Base-by-base conservation (phyloP, 2,888 invertebrate genomes). In the Mythimna loreyi region DNA sequence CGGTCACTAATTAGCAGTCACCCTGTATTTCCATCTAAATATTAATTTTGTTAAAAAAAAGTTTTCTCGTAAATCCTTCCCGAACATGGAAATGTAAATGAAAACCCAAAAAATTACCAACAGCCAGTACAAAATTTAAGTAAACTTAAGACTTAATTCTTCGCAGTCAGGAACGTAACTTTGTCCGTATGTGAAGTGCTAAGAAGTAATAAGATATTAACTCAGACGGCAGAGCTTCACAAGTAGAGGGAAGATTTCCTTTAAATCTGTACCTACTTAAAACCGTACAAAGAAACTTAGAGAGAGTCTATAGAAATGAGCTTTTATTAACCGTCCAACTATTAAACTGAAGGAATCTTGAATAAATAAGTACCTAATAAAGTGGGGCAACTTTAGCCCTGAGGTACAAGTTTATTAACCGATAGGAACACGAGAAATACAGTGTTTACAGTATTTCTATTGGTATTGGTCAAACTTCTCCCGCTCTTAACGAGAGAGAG, bases 171-270 rank as follows among this genome's bases (percentile, higher is more conserved):
- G 61, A 56, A 30, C 61, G 23, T 49, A 80, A 75, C 57, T 75
- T 75, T 33, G 21, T 40, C n/a, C 60, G 57, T 67, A 25, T 74
- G 79, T 73, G 28, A 73, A 79, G 66, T 74, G 47, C 47, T 74
- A 57, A 65, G 52, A 74, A 65, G 74, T 75, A 78, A 74, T 63
- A 79, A 78, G 74, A 75, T 64, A 79, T 74, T 73, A 74, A 78
- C 74, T 73, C 55, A 64, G 45, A 59, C 73, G 40, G 49, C 13
- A n/a, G 33, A 63, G 79, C 65, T 64, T 59, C 16, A 74, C 33
- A 60, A 23, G 52, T 45, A 19, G 55, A 21, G 49, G n/a, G 28
- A 11, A 78, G 43, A 78, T 73, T 62, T 62, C 30, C 57, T 23
- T 13, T 16, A 58, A 79, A 40, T 49, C 40, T 25, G 43, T 47